Evolutionary conservation across 2,113 vertebrate species (phyloP), one percentile per base, ranked within the genome.

Genomic region (Eudyptes chrysolophus): DNA sequence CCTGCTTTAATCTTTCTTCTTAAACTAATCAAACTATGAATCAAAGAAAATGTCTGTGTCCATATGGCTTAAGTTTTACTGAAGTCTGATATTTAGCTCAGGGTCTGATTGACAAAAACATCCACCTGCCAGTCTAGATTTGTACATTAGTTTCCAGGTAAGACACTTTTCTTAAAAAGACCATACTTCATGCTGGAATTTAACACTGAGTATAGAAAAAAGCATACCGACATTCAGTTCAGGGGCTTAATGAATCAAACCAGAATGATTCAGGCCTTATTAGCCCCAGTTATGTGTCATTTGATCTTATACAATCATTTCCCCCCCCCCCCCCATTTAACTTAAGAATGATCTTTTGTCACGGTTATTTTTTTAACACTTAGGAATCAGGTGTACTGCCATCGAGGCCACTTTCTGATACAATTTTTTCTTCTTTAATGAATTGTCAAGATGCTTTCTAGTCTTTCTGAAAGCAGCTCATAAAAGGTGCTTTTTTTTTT

Each of bases 1-100:
- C 81, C 46, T 68, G 38, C 78, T 84, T 78, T 93, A 91, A 96
- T 96, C 87, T 92, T 94, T 88, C 84, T 82, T 87, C 81, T 85
- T 92, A 87, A 79, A 49, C 81, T 85, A 80, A 80, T 87, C 75
- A 83, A 83, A 93, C 70, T 80, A 87, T 62, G 87, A 93, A 94
- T 86, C 62, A 92, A 90, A 92, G 65, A 92, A 95, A 92, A 77
- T 74, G 51, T 74, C 81, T 92, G 18, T 70, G 84, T 80, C 78
- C 16, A 38, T 80, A 84, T 40, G 29, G 14, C 78, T 96, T 80
- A 85, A 87, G 46, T 89, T 93, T 85, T 85, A 83, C 77, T 3
- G 0, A 85, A 85, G 66, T 58, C 66, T 85, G 74, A 51, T 85
- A 58, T 52, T 77, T 66, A 87, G 30, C 51, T 92, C 46, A 87